Evolutionary conservation across 2,888 invertebrate species (phyloP).

Genomic region (Yponomeuta plumbellus): DNA sequence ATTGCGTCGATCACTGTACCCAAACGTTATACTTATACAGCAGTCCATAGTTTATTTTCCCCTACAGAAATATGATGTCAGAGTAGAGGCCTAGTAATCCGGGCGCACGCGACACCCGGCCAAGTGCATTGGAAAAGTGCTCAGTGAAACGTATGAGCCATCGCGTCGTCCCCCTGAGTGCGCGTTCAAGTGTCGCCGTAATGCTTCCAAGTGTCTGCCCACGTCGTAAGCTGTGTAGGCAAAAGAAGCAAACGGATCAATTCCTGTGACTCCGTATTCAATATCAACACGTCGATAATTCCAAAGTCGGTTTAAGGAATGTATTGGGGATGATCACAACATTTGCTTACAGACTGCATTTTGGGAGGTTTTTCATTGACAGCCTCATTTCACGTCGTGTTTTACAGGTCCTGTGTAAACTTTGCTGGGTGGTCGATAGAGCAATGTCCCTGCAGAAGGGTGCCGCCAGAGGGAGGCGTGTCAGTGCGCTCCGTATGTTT

Average conservation of each 20-base stretch:
- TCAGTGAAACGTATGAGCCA: slow-evolving; percentile 16
- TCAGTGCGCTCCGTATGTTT: slow-evolving; percentile 21
- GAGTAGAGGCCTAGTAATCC: slow-evolving; percentile 18
- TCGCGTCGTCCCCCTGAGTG: not conserved
- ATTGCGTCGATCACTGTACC: too few relatives aligned
- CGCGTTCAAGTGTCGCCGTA: slow-evolving; percentile 9
- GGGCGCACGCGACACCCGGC: slow-evolving; percentile 33
- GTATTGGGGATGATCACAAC: not conserved
- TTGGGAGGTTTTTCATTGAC: not conserved
- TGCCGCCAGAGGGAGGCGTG: slow-evolving; percentile 13
- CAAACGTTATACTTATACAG: too few relatives aligned
- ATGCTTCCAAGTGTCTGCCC: slow-evolving; percentile 11
- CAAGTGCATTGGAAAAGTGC: slow-evolving; percentile 53
- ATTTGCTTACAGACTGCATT: not conserved
- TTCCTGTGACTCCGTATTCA: not conserved
- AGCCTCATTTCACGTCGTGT: not conserved
- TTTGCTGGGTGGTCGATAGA: slow-evolving; percentile 17
- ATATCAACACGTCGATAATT: not conserved
- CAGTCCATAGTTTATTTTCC: too few relatives aligned
- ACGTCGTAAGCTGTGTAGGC: slow-evolving; percentile 12
- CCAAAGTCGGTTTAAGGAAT: not conserved
- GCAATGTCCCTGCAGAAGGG: slow-evolving; percentile 15
- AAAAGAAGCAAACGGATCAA: slow-evolving; percentile 18
- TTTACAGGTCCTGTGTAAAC: not conserved
- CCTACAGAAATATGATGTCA: not conserved